Base-by-base conservation (phyloP, 2,113 vertebrate genomes). In the Mesitornis unicolor region DNA sequence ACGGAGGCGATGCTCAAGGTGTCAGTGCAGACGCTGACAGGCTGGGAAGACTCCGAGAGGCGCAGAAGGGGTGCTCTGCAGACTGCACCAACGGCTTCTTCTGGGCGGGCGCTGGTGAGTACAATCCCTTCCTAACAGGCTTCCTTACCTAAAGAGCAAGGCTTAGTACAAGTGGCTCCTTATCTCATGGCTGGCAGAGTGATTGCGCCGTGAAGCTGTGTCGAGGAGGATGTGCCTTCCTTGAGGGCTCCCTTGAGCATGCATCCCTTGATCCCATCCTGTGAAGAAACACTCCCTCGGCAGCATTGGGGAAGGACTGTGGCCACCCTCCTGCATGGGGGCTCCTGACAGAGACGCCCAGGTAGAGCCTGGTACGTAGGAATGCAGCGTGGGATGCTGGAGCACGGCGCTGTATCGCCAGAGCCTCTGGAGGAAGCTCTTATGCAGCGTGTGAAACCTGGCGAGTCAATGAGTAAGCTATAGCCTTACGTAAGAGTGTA, bases 291-390 rank as follows among this genome's bases (percentile, higher is more conserved):
- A 28, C 3, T 26, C 19, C 28, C 14, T 25, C 35, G 50, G 28
- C 28, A 57, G 9, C 2, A 1, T 9, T 0, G 0, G 20, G 43
- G 40, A 60, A 2, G 0, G 0, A 2, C 68, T 7, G 0, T 26
- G 10, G 29, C 70, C 48, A 42, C 15, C 17, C 25, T 93, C 7
- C 53, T 80, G 22, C 1, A 0, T 0, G 10, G 50, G 38, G 48
- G 10, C 8, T 92, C 78, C 40, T 9, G 7, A 14, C 4, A 3
- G 53, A 60, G 57, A 6, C 1, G 5, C 10, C 22, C 0, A 2
- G 53, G 57, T 16, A n/a, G 21, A 10, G 24, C 57, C 63, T 85
- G 63, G 54, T 68, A 45, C 0, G 0, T 42, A 36, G 78, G 67
- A 85, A 73, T 65, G 54, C 48, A 20, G 36, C 0, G 0, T 81